Percentiles rank a stretch among this genome's conserved stretches.
Conservation (phyloP, 2,113 vertebrate genomes). For the Notiomystis cincta region DNA sequence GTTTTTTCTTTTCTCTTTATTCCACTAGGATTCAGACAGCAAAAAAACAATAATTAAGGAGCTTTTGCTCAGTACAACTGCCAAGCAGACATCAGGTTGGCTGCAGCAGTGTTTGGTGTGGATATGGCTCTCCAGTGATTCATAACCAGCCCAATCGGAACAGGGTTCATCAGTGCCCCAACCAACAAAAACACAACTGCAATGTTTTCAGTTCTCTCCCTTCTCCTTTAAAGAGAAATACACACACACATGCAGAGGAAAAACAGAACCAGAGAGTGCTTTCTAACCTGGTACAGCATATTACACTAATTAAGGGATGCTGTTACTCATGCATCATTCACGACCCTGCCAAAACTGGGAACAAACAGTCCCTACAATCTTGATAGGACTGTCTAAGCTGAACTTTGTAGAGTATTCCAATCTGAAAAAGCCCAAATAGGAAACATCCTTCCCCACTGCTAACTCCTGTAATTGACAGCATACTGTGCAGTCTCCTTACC, state of each 20-base stretch:
- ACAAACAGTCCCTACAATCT: slow-evolving; percentile 64
- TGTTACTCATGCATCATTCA: slow-evolving; percentile 62
- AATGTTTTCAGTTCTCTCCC: slow-evolving; percentile 33
- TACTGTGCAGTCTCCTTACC: not conserved
- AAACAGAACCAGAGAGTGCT: slow-evolving; percentile 33
- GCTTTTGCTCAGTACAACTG: slow-evolving; percentile 22
- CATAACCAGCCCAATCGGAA: slow-evolving; percentile 29
- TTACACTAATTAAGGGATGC: slow-evolving; percentile 58
- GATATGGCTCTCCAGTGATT: slow-evolving; percentile 60
- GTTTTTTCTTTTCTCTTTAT: not conserved
- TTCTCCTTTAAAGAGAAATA: slow-evolving; percentile 52
- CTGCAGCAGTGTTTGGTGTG: slow-evolving; percentile 45
- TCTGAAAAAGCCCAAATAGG: slow-evolving; percentile 40
- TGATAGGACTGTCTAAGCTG: slow-evolving; percentile 29
- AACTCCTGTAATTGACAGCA: not conserved
- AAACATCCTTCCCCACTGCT: not conserved
- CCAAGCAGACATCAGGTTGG: slow-evolving; percentile 65
- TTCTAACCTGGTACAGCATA: slow-evolving; percentile 61
- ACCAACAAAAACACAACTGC: slow-evolving; percentile 63
- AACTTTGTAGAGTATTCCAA: slow-evolving; percentile 32
- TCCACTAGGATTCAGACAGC: not conserved
- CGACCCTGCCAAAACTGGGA: slow-evolving; percentile 51
- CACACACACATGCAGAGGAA: not conserved
- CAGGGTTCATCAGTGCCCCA: slow-evolving; percentile 49
- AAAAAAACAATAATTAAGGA: slow-evolving; percentile 24